Conservation (phyloP, 2,797 vertebrate species). For the Myripristis jacobus region DNA sequence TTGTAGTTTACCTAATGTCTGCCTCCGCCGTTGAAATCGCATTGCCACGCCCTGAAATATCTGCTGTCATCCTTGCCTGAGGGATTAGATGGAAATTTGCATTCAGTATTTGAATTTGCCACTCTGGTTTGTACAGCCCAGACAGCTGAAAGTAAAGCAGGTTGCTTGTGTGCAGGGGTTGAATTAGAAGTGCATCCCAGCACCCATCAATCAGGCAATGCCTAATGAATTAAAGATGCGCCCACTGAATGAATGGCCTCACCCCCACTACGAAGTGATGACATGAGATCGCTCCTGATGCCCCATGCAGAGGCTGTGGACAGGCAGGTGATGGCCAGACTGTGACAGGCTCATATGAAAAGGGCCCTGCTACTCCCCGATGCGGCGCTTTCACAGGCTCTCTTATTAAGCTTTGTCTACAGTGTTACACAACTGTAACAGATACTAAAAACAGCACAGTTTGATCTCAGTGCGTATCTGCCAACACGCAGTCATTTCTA, state of each 20-base stretch:
- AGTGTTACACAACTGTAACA: constrained; percentile 55
- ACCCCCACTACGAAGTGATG: background rate
- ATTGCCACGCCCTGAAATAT: constrained; percentile 13
- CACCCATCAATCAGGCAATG: constrained; percentile 49
- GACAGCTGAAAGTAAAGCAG: constrained; percentile 38
- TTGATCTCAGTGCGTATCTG: constrained; percentile 50
- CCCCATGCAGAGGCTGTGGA: constrained; percentile 30
- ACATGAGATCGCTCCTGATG: constrained; percentile 3
- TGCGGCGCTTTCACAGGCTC: constrained; percentile 41
- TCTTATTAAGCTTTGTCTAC: constrained; percentile 61
- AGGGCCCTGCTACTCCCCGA: background rate
- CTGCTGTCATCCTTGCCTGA: constrained; percentile 7
- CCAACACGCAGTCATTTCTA: constrained; percentile 63
- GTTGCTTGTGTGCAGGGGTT: constrained; percentile 29
- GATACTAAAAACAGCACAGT: constrained; percentile 30
- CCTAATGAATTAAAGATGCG: constrained; percentile 66
- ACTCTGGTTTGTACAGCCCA: constrained; percentile 27
- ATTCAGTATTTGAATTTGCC: constrained; percentile 50
- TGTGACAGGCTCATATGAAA: constrained; percentile 10
- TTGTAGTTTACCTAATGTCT: background rate
- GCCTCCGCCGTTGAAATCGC: constrained; percentile 15
- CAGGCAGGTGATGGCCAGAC: constrained; percentile 16
- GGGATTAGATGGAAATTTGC: constrained; percentile 45
- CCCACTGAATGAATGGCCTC: constrained; percentile 26
- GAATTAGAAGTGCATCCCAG: constrained; percentile 23